These are phyloP conservation scores for Picathartes gymnocephalus DNA, from an alignment of 2,113 vertebrate species.

Conservation along the genomic window DNA sequence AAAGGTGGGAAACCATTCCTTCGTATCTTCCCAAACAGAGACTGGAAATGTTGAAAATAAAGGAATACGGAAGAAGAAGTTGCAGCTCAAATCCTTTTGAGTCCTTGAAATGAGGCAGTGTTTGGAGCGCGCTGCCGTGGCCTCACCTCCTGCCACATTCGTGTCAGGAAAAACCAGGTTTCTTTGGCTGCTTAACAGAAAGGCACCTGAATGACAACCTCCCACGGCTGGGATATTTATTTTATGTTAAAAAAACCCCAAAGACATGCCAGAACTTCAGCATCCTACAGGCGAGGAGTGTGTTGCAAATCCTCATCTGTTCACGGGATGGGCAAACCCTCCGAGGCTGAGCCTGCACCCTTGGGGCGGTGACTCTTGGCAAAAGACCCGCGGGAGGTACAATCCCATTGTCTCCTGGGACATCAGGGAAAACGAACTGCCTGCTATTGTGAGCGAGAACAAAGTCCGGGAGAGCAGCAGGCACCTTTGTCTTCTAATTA, in stretches of 20 bases:
- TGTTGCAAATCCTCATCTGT: neutral
- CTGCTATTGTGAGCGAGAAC: neutral
- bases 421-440: neutral
- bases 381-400: neutral
- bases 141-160: neutral
- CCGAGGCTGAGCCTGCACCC: neutral
- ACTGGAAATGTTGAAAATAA: neutral
- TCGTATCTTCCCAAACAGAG: neutral
- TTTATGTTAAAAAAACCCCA: neutral
- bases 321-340: neutral
- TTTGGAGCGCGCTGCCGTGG: neutral
- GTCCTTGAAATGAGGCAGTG: neutral
- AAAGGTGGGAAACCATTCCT: neutral
- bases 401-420: neutral
- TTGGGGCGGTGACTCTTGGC: neutral
- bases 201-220: neutral
- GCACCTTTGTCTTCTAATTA: conserved; percentile 54
- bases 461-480: neutral
- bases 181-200: neutral
- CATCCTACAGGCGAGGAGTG: neutral
- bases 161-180: neutral
- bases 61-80: neutral
- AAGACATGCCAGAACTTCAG: neutral
- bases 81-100: neutral
- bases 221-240: neutral